These are phyloP conservation scores for Rhagophthalmus giganteus DNA, from an alignment of 2,888 invertebrate genomes.

Conservation along the genomic window DNA sequence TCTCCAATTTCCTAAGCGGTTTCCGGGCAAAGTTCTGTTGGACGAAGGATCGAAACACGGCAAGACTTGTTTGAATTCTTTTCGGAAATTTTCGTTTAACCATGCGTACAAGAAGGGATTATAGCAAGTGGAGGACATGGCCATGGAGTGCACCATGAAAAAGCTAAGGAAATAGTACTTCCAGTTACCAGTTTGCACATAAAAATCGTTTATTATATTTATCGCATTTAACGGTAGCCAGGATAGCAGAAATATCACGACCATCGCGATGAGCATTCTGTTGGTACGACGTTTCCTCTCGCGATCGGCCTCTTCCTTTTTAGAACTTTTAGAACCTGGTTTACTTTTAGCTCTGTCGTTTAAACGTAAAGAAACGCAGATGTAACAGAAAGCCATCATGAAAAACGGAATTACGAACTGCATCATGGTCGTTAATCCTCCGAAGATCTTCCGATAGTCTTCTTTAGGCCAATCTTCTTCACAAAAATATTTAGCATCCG, in stretches of 20 bases:
- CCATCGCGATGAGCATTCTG: conserved; percentile 98
- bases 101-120: conserved; percentile 94
- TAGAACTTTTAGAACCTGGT: conserved; percentile 82
- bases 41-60: conserved; percentile 61
- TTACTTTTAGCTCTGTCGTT: conserved; percentile 82
- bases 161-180: conserved; percentile 86
- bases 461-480: conserved; percentile 92
- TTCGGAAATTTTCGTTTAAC: conserved; percentile 92
- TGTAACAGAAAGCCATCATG: conserved; percentile 93
- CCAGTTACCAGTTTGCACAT: conserved; percentile 72
- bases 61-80: conserved; percentile 80
- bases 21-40: conserved; percentile 45
- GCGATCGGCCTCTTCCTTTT: conserved; percentile 87
- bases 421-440: conserved; percentile 82
- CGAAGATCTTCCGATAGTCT: conserved; percentile 76
- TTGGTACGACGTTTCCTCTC: conserved; percentile 90
- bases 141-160: conserved; percentile 84
- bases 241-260: conserved; percentile 91
- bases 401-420: conserved; percentile 95
- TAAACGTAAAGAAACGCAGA: conserved; percentile 85
- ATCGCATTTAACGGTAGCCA: conserved; percentile 92
- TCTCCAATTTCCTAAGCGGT: conserved; percentile 60
- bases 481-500: conserved; percentile 62
- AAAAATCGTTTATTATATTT: conserved; percentile 84
- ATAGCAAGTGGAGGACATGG: conserved; percentile 93